Base-by-base conservation (phyloP, 1,140 invertebrate species). In the Aphelinus atriplicis region DNA sequence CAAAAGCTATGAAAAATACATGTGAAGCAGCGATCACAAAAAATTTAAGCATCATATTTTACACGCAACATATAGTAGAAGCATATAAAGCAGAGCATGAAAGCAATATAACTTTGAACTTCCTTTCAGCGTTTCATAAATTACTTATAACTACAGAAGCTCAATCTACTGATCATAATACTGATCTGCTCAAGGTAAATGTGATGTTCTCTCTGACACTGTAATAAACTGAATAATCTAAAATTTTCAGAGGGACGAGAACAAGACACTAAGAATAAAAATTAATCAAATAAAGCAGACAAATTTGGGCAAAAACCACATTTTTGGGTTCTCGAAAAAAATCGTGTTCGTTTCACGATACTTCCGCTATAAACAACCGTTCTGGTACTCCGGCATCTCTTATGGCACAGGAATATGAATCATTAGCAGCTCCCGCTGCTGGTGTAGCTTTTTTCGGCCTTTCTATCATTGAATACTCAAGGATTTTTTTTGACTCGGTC, bases 11-110 rank as follows among this genome's bases (percentile, higher is more conserved):
- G 43, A 61, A 81, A 73, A 78, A 58, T 77, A 26, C 10, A 10
- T 63, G 3, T 56, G 69, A 75, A 74, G 50, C 75, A 71, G 66
- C 77, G 47, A 69, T 45, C 58, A 62, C 50, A 48, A 7, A 53
- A 3, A 50, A 26, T 10, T 71, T 51, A 26, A 71, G 43, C 61
- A 64, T 56, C 51, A 65, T 58, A 77, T 74, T 71, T 71, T 10
- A 73, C 56, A 65, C 73, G 74, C 43, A 67, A 65, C 45, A 68
- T 62, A 46, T 58, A 71, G 47, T 47, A 64, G 62, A 26, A 26
- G 84, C 84, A 67, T 51, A 45, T 43, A 68, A 87, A 85, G 84
- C 85, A 74, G 66, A 83, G 83, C 81, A 26, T 26, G 26, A 26
- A 26, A 26, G 26, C 26, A 26, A 26, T 26, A 26, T 26, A 26